These are phyloP conservation scores for Trididemnum clinides DNA, from an alignment of 23 tunicate genomes.

Conservation along the genomic window DNA sequence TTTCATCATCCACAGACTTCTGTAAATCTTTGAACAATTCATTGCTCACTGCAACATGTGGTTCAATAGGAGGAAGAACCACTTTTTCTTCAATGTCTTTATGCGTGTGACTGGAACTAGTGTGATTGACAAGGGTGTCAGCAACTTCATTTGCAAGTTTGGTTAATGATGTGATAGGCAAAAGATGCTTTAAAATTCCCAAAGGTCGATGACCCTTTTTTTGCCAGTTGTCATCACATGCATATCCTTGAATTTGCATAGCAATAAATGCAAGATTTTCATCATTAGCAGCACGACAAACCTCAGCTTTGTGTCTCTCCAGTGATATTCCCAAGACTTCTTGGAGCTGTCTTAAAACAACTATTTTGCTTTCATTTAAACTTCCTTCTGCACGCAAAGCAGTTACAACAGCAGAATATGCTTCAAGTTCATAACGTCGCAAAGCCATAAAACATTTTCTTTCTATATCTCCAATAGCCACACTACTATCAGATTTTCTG, in stretches of 20 bases:
- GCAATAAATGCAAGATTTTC: conserved; percentile 47
- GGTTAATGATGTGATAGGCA: conserved; percentile 48
- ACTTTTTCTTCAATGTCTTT: too few relatives aligned
- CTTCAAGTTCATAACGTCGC: conserved; percentile 65
- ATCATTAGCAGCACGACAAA: conserved; percentile 76
- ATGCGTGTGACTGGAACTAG: too few relatives aligned
- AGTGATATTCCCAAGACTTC: conserved; percentile 45
- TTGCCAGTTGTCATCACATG: conserved; percentile 50
- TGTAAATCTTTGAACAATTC: too few relatives aligned
- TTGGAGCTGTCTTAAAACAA: conserved; percentile 29
- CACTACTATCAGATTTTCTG: background rate
- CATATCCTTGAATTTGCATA: conserved; percentile 1
- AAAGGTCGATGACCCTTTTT: conserved; percentile 49
- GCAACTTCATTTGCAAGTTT: conserved; percentile 62
- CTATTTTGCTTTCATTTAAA: conserved; percentile 37
- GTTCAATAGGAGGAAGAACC: too few relatives aligned
- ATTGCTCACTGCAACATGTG: too few relatives aligned
- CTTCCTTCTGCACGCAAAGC: conserved; percentile 67
- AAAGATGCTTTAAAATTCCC: conserved; percentile 17
- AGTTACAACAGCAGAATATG: conserved; percentile 59
- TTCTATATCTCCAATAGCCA: conserved; percentile 26
- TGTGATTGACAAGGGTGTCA: conserved; percentile 2
- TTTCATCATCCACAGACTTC: too few relatives aligned
- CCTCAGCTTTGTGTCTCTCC: conserved; percentile 70
- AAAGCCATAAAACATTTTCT: conserved; percentile 20